These are phyloP conservation scores for Pantherophis guttatus DNA, from an alignment of 2,113 vertebrate species.

Conservation along the genomic window DNA sequence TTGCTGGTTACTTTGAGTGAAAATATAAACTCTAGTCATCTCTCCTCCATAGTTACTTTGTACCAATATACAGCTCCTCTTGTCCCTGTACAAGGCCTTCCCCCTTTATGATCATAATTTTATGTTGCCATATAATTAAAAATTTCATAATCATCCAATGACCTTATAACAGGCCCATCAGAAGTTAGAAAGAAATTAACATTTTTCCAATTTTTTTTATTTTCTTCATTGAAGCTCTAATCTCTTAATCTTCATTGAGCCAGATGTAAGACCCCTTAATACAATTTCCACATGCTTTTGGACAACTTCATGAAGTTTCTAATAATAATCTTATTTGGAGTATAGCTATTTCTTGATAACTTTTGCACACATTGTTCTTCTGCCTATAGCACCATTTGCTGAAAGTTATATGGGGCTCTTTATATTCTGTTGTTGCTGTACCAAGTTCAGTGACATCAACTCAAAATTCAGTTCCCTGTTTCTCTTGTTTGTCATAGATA, in stretches of 20 bases:
- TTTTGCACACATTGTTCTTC: not conserved
- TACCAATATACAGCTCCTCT: not conserved
- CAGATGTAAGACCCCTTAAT: not conserved
- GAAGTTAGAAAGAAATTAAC: slow-evolving; percentile 35
- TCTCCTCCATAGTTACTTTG: not conserved
- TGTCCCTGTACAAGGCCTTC: not conserved
- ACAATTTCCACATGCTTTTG: not conserved
- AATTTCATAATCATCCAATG: not conserved
- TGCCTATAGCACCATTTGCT: not conserved
- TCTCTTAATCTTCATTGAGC: not conserved
- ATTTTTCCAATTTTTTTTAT: slow-evolving; percentile 26
- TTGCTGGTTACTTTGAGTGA: not conserved
- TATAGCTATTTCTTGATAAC: not conserved
- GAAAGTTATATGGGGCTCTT: not conserved
- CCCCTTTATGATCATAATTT: not conserved
- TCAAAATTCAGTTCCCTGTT: slow-evolving; percentile 7
- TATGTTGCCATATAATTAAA: not conserved
- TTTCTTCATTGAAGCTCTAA: not conserved
- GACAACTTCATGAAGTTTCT: not conserved
- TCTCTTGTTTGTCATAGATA: slow-evolving; percentile 69
- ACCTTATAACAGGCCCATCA: not conserved
- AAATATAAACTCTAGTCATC: not conserved
- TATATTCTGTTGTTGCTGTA: not conserved
- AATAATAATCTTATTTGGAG: not conserved
- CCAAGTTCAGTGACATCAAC: not conserved